A percentile compares a stretch with the other conserved stretches of the same genome.
phyloP scores from a whole-genome alignment of 1,140 invertebrate species.

The Drosophila murphyi region DNA sequence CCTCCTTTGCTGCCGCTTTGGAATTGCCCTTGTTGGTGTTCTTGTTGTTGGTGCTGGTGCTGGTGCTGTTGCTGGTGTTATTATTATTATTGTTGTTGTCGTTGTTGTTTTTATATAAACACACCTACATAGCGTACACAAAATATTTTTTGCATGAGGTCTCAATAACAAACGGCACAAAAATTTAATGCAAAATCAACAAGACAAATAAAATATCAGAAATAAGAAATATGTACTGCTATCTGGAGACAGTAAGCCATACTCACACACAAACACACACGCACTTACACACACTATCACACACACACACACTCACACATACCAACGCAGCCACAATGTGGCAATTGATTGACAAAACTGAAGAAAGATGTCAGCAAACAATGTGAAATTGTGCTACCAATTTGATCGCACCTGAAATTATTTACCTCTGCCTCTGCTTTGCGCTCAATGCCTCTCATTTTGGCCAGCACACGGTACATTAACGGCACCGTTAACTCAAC shows the following conservation, averaged over 20 bases:
- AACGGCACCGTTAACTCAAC: slow-evolving; percentile 57
- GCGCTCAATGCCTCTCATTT: slow-evolving; percentile 27
- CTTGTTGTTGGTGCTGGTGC: slow-evolving; percentile 46
- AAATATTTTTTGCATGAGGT: slow-evolving; percentile 76
- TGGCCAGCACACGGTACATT: slow-evolving; percentile 58
- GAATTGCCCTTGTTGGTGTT: slow-evolving; percentile 30
- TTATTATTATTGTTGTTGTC: slow-evolving; percentile 24
- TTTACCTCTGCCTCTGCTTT: slow-evolving; percentile 27
- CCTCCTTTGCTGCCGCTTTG: slow-evolving; percentile 47
- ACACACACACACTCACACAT: slow-evolving; percentile 6
- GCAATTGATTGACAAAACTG: slow-evolving; percentile 74
- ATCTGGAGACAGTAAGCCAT: not conserved
- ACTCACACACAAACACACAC: not conserved
- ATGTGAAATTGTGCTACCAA: slow-evolving; percentile 78
- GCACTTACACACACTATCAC: no score
- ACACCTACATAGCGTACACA: slow-evolving; percentile 54
- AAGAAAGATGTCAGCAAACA: slow-evolving; percentile 71
- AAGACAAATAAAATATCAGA: not conserved
- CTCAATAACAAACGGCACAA: slow-evolving; percentile 46
- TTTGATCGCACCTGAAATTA: slow-evolving; percentile 51
- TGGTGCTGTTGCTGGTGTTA: slow-evolving; percentile 49
- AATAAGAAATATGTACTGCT: slow-evolving; percentile 39
- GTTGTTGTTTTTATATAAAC: slow-evolving; percentile 44
- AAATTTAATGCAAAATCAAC: slow-evolving; percentile 75
- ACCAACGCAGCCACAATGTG: slow-evolving; percentile 72